Percentiles rank a stretch among this genome's conserved stretches.
These are phyloP conservation scores for Lasioglossum albipes DNA, from an alignment of 1,140 invertebrate species.

Conservation along the genomic window DNA sequence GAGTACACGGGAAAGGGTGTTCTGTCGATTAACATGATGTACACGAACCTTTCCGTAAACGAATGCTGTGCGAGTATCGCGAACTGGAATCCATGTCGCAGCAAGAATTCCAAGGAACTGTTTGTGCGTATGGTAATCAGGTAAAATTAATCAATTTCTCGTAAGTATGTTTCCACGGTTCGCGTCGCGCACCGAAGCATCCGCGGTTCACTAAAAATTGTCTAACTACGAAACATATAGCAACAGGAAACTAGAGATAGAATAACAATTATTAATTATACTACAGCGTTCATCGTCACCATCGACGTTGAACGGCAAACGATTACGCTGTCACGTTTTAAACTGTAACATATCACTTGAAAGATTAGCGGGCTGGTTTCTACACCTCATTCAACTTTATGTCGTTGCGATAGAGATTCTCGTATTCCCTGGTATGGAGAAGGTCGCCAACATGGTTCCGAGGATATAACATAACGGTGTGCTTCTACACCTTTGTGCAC, in stretches of 20 bases:
- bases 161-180: conserved; percentile 13
- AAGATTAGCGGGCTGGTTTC: neutral
- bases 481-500: too few species aligned
- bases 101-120: conserved; percentile 23
- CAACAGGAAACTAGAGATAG: conserved; percentile 17
- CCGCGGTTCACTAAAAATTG: conserved; percentile 22
- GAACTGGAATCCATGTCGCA: neutral
- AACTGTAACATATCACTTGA: conserved; percentile 3
- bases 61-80: neutral
- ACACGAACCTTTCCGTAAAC: neutral
- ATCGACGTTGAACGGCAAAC: neutral
- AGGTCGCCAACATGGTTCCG: neutral
- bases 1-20: conserved; percentile 22
- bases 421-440: neutral
- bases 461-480: neutral
- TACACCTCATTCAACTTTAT: neutral
- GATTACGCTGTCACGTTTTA: neutral
- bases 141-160: conserved; percentile 13
- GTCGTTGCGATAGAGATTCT: neutral
- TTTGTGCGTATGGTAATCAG: conserved; percentile 46
- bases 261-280: neutral
- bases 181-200: neutral
- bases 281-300: neutral
- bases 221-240: conserved; percentile 27
- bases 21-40: neutral